A percentile compares a stretch with the other conserved stretches of the same genome.
These are phyloP conservation scores for Epiblema foenella DNA, from an alignment of 2,888 invertebrate species.

Conservation along the genomic window DNA sequence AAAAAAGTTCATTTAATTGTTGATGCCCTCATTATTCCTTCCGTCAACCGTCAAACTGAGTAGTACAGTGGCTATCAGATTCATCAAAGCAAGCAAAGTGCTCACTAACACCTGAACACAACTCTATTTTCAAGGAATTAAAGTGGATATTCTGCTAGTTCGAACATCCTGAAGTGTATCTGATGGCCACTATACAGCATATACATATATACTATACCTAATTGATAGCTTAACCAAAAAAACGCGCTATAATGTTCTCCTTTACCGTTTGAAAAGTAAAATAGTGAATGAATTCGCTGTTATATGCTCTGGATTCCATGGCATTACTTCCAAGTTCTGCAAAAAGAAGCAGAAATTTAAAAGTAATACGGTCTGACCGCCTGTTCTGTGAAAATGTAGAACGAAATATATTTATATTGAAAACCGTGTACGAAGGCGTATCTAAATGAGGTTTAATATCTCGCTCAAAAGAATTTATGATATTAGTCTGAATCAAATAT, in stretches of 20 bases:
- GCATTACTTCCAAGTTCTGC: not conserved
- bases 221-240: too few species aligned
- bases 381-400: not conserved
- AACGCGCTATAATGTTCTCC: too few species aligned
- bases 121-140: too few species aligned
- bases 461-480: not conserved
- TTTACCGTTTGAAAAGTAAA: too few species aligned
- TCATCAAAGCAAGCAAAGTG: too few species aligned
- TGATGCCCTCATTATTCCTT: not conserved
- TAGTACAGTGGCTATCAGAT: too few species aligned
- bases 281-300: not conserved
- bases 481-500: not conserved
- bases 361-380: not conserved
- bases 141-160: too few species aligned
- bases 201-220: too few species aligned
- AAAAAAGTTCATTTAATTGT: not conserved
- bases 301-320: not conserved
- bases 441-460: not conserved
- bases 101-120: too few species aligned
- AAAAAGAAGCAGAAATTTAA: constrained; percentile 13
- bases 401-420: not conserved
- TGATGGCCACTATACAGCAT: too few species aligned
- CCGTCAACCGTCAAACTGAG: too few species aligned
- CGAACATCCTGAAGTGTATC: too few species aligned
- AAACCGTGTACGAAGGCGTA: not conserved